phyloP scores from a whole-genome alignment of 2,888 invertebrate species.

The Encarsia formosa region DNA sequence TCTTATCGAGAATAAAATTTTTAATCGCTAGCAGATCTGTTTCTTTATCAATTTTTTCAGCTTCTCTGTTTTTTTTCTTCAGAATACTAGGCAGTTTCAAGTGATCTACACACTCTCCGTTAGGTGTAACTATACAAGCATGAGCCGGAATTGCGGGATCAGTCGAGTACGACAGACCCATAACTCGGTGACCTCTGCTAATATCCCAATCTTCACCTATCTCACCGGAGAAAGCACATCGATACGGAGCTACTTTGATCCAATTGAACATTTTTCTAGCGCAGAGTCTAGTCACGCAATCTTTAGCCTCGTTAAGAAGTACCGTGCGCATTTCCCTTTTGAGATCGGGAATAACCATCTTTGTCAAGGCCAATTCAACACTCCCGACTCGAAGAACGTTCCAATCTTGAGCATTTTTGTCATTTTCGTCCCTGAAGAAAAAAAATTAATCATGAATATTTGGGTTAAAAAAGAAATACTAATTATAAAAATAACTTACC shows the following conservation, averaged over 20 bases:
- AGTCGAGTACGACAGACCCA: slow-evolving; percentile 85
- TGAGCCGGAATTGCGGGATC: slow-evolving; percentile 83
- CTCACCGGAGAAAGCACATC: slow-evolving; percentile 69
- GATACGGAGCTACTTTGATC: slow-evolving; percentile 85
- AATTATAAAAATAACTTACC: too few species aligned
- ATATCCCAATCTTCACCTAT: slow-evolving; percentile 92
- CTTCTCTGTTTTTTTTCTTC: slow-evolving; percentile 70
- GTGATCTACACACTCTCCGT: slow-evolving; percentile 91
- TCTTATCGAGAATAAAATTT: slow-evolving; percentile 83
- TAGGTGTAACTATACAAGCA: slow-evolving; percentile 79
- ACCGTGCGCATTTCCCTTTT: slow-evolving; percentile 78
- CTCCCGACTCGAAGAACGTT: slow-evolving; percentile 84
- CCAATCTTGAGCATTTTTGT: slow-evolving; percentile 92
- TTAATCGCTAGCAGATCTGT: slow-evolving; percentile 65
- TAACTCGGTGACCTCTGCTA: slow-evolving; percentile 75
- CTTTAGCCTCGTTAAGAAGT: slow-evolving; percentile 81
- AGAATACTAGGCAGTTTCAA: slow-evolving; percentile 81
- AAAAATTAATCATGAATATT: too few species aligned
- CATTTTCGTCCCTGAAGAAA: slow-evolving; percentile 85
- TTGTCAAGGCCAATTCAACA: slow-evolving; percentile 80
- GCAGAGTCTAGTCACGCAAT: slow-evolving; percentile 77
- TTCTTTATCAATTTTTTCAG: slow-evolving; percentile 65
- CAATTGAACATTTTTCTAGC: slow-evolving; percentile 84
- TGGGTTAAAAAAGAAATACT: too few species aligned
- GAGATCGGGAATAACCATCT: slow-evolving; percentile 86